Percentiles rank a stretch among this genome's conserved stretches.
Evolutionary conservation across 2,888 invertebrate genomes (phyloP).

Genomic region (Phengaris alcon): DNA sequence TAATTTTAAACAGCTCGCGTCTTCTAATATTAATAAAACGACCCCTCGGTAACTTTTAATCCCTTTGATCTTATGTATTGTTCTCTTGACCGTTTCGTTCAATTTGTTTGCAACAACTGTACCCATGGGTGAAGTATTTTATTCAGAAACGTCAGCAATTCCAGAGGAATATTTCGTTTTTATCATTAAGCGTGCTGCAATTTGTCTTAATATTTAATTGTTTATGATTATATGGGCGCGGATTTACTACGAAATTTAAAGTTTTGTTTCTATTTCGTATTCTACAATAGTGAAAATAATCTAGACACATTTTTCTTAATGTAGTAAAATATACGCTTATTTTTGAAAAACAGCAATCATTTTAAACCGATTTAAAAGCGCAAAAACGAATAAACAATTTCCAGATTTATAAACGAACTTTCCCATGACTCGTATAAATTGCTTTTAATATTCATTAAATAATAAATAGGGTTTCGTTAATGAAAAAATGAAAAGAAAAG

Average conservation of each 20-base stretch:
- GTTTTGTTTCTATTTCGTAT: neutral
- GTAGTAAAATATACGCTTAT: neutral
- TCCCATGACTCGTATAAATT: constrained; percentile 4
- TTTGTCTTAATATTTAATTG: constrained; percentile 15
- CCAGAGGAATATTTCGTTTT: constrained; percentile 25
- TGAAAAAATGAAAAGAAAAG: constrained; percentile 22
- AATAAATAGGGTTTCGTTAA: constrained; percentile 24
- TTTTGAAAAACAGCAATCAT: neutral
- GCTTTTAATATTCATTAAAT: constrained; percentile 22
- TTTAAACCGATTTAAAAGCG: neutral
- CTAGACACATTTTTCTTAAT: neutral
- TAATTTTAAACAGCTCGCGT: constrained; percentile 29
- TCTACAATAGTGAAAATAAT: neutral
- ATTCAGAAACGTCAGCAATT: constrained; percentile 46
- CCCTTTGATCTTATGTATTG: constrained; percentile 63
- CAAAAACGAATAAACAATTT: neutral
- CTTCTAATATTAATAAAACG: constrained; percentile 49
- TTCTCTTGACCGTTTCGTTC: constrained; percentile 58
- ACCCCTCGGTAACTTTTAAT: constrained; percentile 47
- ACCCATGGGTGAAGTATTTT: constrained; percentile 57
- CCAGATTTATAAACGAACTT: neutral
- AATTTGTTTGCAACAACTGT: constrained; percentile 51
- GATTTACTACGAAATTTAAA: neutral
- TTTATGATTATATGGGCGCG: neutral
- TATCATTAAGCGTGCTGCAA: constrained; percentile 18